These are phyloP conservation scores for Sarcoramphus papa DNA, from an alignment of 2,797 vertebrate species.

Conservation along the genomic window DNA sequence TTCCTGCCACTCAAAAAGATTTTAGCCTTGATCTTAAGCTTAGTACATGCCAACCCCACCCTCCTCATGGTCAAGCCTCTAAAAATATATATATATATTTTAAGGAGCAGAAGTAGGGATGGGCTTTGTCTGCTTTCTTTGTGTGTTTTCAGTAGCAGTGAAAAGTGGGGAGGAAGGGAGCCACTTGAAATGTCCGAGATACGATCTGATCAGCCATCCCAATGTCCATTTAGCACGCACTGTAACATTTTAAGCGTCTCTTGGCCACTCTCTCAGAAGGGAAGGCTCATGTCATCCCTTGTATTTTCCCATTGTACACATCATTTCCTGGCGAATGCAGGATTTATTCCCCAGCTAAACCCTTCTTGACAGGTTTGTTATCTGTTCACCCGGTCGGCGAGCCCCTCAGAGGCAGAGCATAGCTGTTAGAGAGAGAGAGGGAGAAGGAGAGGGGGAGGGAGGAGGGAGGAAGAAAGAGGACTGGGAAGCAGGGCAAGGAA, in stretches of 20 bases:
- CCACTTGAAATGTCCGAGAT: slow-evolving; percentile 75
- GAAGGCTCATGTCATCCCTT: slow-evolving; percentile 77
- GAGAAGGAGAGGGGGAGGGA: slow-evolving; percentile 64
- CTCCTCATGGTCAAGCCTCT: slow-evolving; percentile 29
- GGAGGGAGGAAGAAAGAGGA: slow-evolving; percentile 68
- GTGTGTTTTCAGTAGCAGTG: slow-evolving; percentile 67
- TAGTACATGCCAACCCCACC: slow-evolving; percentile 75
- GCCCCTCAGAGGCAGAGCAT: slow-evolving; percentile 81
- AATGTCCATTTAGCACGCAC: slow-evolving; percentile 72
- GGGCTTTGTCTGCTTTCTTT: slow-evolving; percentile 77
- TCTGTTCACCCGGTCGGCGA: slow-evolving; percentile 83
- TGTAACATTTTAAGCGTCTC: slow-evolving; percentile 77
- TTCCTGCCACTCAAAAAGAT: slow-evolving; percentile 77
- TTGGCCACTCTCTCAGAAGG: slow-evolving; percentile 74
- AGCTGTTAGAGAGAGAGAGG: slow-evolving; percentile 76
- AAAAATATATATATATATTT: not conserved
- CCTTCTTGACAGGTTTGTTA: slow-evolving; percentile 89
- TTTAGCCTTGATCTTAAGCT: slow-evolving; percentile 77
- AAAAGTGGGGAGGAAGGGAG: slow-evolving; percentile 66
- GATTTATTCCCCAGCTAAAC: slow-evolving; percentile 84
- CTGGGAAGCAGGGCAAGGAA: slow-evolving; percentile 85
- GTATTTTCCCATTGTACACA: slow-evolving; percentile 81
- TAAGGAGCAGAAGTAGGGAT: slow-evolving; percentile 1
- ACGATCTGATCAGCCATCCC: slow-evolving; percentile 82
- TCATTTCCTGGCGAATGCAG: slow-evolving; percentile 81